Evolutionary conservation across 2,797 vertebrate genomes (phyloP), one percentile per base, ranked within the genome.

Genomic region (Saguinus oedipus): DNA sequence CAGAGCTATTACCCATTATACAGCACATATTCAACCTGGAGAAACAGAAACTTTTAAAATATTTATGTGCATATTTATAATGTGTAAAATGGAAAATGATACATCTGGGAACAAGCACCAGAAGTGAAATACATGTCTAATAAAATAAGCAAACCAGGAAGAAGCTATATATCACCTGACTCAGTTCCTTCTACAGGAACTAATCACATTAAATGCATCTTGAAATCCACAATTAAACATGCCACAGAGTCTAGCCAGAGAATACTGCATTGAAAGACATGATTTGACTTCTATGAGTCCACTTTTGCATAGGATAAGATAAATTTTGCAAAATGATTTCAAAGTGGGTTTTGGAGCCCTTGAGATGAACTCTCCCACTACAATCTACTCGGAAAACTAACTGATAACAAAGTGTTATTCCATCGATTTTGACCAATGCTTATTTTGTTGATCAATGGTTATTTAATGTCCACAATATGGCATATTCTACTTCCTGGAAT

Each of bases 21-120:
- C 44, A 50, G 61, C 64, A 95, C 44, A 92, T 55, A 94, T 46
- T 90, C 86, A 91, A 90, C 53, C 90, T 80, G 50, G 61, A 95
- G 84, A 96, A 95, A 96, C 64, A 95, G 87, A 97, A 96, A 93
- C 91, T 96, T 94, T 93, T 76, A 15, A 97, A 97, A 97, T 97
- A 97, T 97, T 98, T 98, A 97, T 93, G 84, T 80, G 79, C 84
- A 55, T 97, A 96, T 97, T 97, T 95, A 97, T 97, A 93, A 95
- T 36, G 80, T 94, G 86, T 95, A 93, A 95, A 95, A 97, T 95
- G 90, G 92, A 94, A 97, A 97, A 93, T 94, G 95, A 97, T 92
- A 95, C 95, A 84, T 72, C 86, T 95, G 94, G 95, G 95, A 97
- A 96, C 80, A 91, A 90, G 82, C 82, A 85, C 46, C 75, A 84